Base-by-base conservation (phyloP, 1,140 invertebrate species). In the Helicorthomorpha holstii region DNA sequence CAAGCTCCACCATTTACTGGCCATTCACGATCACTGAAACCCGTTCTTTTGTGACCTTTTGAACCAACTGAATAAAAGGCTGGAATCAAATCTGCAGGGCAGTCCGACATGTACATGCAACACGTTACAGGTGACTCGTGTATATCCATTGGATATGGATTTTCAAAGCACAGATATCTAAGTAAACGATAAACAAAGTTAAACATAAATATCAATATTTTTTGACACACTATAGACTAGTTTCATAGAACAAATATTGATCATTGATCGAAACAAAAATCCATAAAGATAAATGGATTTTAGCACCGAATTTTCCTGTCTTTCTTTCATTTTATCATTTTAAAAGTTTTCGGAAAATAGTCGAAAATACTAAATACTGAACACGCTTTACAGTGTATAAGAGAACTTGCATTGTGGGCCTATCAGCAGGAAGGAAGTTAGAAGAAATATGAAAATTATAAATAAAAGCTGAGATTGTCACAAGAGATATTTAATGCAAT, bases 111-210 rank as follows among this genome's bases (percentile, higher is more conserved):
- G 74, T 98, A 98, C 51, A 82, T 80, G 69, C 92, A 93, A 71
- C 83, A 91, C 46, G 93, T 96, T 51, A 98, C 91, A 27, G 91
- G 85, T 50, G 89, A 93, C 71, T 97, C 93, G 70, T 98, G 94
- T 57, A 98, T 78, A 71, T 98, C 93, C 91, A 98, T 97, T 42
- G 94, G 87, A 75, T 98, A 97, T 44, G 94, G 96, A 75, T 96
- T 96, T 70, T 98, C 92, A 73, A 96, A 95, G 70, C 91, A 95
- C 16, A 95, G 93, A 74, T 96, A 98, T 3, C 74, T 75, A 56
- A 12, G 54, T 52, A 44, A 27, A 44, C 29, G 44, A 19, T 19
- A 41, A 41, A 41, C 19, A 41, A 23, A 51, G n/a, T n/a, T n/a
- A n/a, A n/a, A n/a, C n/a, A n/a, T n/a, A n/a, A n/a, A n/a, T n/a